These are phyloP conservation scores for Philotrypesis tridentata DNA, from an alignment of 1,140 invertebrate species.

Conservation along the genomic window DNA sequence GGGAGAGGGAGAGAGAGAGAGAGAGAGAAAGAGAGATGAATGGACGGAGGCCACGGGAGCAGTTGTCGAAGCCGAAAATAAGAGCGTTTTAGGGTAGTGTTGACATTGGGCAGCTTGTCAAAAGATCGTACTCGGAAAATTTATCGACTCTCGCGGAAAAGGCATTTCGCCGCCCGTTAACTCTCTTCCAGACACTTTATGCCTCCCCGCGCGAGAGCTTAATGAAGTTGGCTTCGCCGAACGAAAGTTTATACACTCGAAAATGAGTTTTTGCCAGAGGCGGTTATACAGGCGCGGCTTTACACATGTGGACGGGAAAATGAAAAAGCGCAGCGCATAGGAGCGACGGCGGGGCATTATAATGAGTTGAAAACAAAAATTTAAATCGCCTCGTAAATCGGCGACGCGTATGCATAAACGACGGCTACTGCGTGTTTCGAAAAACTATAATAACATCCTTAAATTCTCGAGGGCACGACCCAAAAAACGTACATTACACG, in stretches of 20 bases:
- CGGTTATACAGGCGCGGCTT: too few species aligned
- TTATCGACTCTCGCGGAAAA: conserved; percentile 55
- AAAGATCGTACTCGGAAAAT: conserved; percentile 29
- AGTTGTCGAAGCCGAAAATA: conserved; percentile 2
- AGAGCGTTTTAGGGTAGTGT: not conserved
- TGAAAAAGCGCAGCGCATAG: not conserved
- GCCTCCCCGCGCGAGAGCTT: too few species aligned
- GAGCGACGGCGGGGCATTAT: not conserved
- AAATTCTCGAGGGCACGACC: not conserved
- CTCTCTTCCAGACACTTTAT: too few species aligned
- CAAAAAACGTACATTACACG: too few species aligned
- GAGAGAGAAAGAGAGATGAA: too few species aligned
- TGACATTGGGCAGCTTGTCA: conserved; percentile 24
- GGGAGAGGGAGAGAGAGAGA: too few species aligned
- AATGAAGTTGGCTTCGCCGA: not conserved
- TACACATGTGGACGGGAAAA: too few species aligned
- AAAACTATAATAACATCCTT: not conserved
- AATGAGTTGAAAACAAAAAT: conserved; percentile 2
- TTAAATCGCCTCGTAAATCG: not conserved
- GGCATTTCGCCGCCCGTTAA: not conserved
- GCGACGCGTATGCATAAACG: too few species aligned
- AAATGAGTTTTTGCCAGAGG: not conserved
- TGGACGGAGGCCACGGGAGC: not conserved
- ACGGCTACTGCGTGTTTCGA: not conserved
- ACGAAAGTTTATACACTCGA: not conserved